A percentile compares a stretch with the other conserved stretches of the same genome.
These are phyloP conservation scores for Capricornis sumatraensis DNA, from an alignment of 2,113 vertebrate species.

Conservation along the genomic window DNA sequence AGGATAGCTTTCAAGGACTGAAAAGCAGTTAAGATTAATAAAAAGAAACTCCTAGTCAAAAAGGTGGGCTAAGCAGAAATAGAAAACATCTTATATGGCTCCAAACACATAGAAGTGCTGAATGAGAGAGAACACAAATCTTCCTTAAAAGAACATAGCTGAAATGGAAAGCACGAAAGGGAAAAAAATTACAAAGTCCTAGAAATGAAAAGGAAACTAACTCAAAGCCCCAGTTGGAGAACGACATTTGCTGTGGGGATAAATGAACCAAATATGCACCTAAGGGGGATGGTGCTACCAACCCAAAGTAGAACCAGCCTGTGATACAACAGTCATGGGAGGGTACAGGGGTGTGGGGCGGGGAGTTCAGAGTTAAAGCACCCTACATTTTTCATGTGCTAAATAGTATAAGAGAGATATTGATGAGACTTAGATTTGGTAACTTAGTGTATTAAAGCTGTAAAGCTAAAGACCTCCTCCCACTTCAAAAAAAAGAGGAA, in stretches of 20 bases:
- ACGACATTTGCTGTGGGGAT: not conserved
- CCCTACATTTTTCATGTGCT: not conserved
- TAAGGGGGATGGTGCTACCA: too few species aligned
- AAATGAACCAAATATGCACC: not conserved
- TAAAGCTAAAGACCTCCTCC: not conserved
- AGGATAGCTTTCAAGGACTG: not conserved
- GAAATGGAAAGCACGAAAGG: not conserved
- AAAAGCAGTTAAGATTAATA: not conserved
- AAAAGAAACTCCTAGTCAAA: not conserved
- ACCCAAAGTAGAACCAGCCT: not conserved
- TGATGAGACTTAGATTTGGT: not conserved
- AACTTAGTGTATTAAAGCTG: not conserved
- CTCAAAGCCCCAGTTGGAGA: not conserved
- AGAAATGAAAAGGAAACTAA: not conserved
- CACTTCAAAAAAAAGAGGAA: not conserved
- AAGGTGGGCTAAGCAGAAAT: not conserved
- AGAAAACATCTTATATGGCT: not conserved
- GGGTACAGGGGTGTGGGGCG: not conserved
- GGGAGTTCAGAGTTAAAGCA: not conserved
- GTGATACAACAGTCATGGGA: not conserved
- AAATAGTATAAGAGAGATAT: not conserved
- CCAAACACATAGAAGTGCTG: not conserved
- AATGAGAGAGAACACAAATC: not conserved
- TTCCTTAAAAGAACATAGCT: not conserved
- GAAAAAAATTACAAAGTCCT: not conserved